Base-by-base conservation (phyloP, 2,888 invertebrate genomes). In the Sialis fuliginosa region DNA sequence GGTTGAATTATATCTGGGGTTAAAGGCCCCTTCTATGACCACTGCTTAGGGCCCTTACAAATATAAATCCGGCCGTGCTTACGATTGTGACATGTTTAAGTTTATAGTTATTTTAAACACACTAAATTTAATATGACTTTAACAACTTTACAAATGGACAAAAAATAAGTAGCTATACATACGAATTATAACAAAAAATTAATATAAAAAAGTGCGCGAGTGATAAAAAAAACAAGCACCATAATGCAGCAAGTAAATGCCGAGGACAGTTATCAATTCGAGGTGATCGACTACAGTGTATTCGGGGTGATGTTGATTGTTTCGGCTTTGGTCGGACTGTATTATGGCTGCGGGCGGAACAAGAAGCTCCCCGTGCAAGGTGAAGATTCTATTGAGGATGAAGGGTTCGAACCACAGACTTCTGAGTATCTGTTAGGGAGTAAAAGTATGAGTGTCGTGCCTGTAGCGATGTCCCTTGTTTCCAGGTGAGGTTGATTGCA, bases 391-490 rank as follows among this genome's bases (percentile, higher is more conserved):
- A 45, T 47, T 45, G 47, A 41, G 9, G 49, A 53, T 49, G 51
- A 49, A 22, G 22, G 22, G 4, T 22, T 22, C 22, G 22, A 22
- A 22, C 22, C 22, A 22, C 22, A 22, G 22, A 46, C 70, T 2
- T 67, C 70, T 54, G 83, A 83, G 58, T 88, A 88, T 61, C 68
- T 90, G 45, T 73, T 88, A 50, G 89, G 86, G 33, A 82, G 81
- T 48, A 73, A 75, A 56, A 71, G 77, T 48, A 72, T 89, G 70
- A 74, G 77, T 49, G 77, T 81, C 0, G 81, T 89, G 58, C 90
- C 90, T 0, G 86, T 90, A 10, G 81, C 89, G 30, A 80, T 89
- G 74, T 89, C 88, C 6, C 71, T 90, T 34, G 77, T 90, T 58
- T 89, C 88, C 47, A 85, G 84, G 86, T 85, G 53, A 62, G 58